Percentiles rank a stretch among this genome's conserved stretches.
Evolutionary conservation across 2,113 vertebrate species (phyloP).

Genomic region (Syngnathus typhle): DNA sequence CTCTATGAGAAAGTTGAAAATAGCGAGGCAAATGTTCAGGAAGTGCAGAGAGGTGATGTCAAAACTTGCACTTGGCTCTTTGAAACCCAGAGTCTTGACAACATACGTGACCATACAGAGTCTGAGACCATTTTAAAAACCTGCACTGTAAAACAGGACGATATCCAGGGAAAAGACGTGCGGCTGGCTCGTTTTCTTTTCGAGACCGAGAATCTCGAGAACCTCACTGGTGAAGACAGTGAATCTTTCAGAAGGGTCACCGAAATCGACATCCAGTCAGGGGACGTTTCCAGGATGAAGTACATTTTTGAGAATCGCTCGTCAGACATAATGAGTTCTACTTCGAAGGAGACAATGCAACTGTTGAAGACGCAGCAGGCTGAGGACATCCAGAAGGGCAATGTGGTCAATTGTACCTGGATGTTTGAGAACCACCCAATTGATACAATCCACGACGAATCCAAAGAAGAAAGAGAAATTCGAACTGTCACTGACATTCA

Average conservation of each 20-base stretch:
- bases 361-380: conserved; percentile 75
- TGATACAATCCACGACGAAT: conserved; percentile 71
- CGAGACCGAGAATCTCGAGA: conserved; percentile 86
- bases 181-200: conserved; percentile 81
- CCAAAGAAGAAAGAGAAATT: conserved; percentile 50
- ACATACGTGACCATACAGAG: conserved; percentile 75
- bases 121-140: conserved; percentile 71
- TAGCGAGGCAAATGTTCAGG: conserved; percentile 57
- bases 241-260: conserved; percentile 73
- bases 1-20: conserved; percentile 82
- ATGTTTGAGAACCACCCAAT: conserved; percentile 86
- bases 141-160: conserved; percentile 77
- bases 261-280: conserved; percentile 79
- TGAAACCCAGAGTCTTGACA: conserved; percentile 84
- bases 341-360: conserved; percentile 77
- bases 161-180: conserved; percentile 83
- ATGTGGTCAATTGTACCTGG: conserved; percentile 81
- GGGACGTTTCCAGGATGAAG: conserved; percentile 84
- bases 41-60: conserved; percentile 84
- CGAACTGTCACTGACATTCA: conserved; percentile 79
- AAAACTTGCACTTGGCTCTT: conserved; percentile 88
- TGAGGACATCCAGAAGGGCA: conserved; percentile 84
- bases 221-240: conserved; percentile 74
- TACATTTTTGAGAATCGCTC: conserved; percentile 84
- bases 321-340: conserved; percentile 80